These are phyloP conservation scores for Balaeniceps rex DNA, from an alignment of 2,113 vertebrate genomes.

Conservation along the genomic window DNA sequence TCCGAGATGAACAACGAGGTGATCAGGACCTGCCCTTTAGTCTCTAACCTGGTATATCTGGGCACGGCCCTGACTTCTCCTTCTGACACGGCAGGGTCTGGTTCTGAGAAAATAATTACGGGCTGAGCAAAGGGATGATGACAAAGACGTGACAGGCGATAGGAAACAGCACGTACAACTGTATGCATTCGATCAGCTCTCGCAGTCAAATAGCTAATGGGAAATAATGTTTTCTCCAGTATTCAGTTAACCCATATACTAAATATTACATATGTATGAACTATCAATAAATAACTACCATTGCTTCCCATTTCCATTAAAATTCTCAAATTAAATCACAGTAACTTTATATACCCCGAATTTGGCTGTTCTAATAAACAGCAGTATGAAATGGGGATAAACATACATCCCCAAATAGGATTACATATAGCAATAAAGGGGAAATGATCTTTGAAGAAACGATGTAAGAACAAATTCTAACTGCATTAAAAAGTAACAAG, in stretches of 20 bases:
- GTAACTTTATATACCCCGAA: neutral
- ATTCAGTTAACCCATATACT: neutral
- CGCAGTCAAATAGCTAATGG: neutral
- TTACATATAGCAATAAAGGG: neutral
- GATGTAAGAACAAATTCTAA: neutral
- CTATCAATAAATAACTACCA: neutral
- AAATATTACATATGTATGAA: neutral
- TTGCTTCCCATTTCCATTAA: neutral
- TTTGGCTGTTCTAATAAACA: neutral
- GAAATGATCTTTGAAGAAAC: neutral
- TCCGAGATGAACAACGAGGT: neutral
- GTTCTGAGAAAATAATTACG: neutral
- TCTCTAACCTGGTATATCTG: neutral
- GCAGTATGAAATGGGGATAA: neutral
- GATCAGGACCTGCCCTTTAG: neutral
- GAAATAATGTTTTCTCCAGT: neutral
- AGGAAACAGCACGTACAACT: neutral
- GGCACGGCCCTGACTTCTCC: neutral
- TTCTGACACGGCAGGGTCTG: neutral
- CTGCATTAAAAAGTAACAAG: neutral
- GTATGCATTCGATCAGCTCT: neutral
- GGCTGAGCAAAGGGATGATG: neutral
- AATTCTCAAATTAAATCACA: neutral
- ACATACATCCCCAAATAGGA: neutral
- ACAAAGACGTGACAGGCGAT: accelerated